These are phyloP conservation scores for Chymomyza caudatula DNA, from an alignment of 2,888 invertebrate genomes.

Conservation along the genomic window DNA sequence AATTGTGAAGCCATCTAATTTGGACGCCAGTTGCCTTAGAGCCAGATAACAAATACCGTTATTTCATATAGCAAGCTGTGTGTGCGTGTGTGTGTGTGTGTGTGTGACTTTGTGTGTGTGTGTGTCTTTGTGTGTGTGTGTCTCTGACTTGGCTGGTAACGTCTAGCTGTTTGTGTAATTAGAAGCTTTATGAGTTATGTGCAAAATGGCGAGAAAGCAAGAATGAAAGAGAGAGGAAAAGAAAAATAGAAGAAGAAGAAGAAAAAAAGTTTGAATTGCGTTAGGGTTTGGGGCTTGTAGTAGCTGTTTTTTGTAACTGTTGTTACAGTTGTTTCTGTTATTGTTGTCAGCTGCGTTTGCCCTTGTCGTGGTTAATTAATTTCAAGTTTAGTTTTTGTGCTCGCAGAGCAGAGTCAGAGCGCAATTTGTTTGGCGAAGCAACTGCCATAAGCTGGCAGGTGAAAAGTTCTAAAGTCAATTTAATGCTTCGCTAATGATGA, in stretches of 20 bases:
- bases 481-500: constrained; percentile 56
- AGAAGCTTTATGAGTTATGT: constrained; percentile 61
- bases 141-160: constrained; percentile 22
- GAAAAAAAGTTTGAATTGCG: constrained; percentile 37
- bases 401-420: background rate
- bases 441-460: constrained; percentile 31
- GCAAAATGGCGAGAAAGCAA: constrained; percentile 1
- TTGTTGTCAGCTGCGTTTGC: constrained; percentile 17
- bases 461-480: constrained; percentile 66
- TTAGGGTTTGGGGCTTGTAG: background rate
- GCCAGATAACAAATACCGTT: background rate
- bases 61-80: background rate
- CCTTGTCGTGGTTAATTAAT: constrained; percentile 65
- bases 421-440: constrained; percentile 26
- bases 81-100: background rate
- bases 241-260: background rate
- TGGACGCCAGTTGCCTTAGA: background rate
- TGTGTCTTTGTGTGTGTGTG: background rate
- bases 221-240: background rate
- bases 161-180: constrained; percentile 67
- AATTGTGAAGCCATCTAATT: background rate
- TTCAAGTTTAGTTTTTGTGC: constrained; percentile 59
- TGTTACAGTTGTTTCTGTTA: constrained; percentile 1
- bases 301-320: background rate
- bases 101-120: background rate